These are phyloP conservation scores for Zalophus californianus DNA, from an alignment of 2,797 vertebrate genomes.

Conservation along the genomic window DNA sequence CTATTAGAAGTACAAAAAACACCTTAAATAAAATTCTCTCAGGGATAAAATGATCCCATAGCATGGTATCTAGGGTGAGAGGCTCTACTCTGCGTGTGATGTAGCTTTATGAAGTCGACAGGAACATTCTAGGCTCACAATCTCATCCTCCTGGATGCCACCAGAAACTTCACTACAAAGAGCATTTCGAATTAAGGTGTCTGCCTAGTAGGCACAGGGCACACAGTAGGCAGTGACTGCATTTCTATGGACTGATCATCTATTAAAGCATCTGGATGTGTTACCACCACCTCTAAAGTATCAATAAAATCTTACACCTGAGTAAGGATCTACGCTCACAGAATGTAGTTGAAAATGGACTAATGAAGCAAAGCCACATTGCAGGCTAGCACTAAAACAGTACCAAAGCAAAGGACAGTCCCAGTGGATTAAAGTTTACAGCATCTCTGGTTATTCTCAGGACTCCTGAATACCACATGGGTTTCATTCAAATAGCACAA, in stretches of 20 bases:
- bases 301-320: background rate
- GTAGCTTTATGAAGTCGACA: background rate
- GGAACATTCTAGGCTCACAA: background rate
- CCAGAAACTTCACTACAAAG: background rate
- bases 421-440: background rate
- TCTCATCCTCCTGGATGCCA: background rate
- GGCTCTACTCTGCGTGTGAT: background rate
- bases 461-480: conserved; percentile 3
- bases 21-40: conserved; percentile 5
- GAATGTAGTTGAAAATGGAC: conserved; percentile 13
- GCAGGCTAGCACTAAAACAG: background rate
- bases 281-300: background rate
- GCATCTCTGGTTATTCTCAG: conserved; percentile 49
- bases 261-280: background rate
- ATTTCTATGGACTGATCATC: background rate
- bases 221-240: background rate
- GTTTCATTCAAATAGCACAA: conserved; percentile 30
- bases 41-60: background rate
- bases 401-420: background rate
- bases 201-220: background rate
- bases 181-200: background rate
- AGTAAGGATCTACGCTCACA: background rate
- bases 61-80: background rate
- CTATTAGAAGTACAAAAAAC: background rate
- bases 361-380: background rate